Evolutionary conservation across 2,113 vertebrate species (phyloP).

Genomic region (Glareola pratincola): DNA sequence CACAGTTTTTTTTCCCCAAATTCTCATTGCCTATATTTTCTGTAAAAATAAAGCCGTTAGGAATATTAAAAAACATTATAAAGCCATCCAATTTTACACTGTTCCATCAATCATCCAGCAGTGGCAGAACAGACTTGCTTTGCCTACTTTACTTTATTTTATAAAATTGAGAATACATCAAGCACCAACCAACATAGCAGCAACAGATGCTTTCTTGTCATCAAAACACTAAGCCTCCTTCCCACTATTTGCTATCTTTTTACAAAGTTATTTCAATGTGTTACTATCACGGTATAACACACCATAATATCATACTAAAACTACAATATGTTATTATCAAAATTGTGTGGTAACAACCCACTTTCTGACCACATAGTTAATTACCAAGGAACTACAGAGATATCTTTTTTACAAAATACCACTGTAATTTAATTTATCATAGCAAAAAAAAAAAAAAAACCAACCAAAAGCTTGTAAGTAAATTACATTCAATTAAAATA

Average conservation of each 20-base stretch:
- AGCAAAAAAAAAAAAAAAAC: not conserved
- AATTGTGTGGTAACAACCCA: not conserved
- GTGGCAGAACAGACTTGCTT: not conserved
- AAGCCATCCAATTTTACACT: not conserved
- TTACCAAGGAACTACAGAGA: not conserved
- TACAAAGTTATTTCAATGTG: not conserved
- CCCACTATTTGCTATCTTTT: not conserved
- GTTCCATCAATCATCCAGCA: not conserved
- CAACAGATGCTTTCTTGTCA: not conserved
- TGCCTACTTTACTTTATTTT: not conserved
- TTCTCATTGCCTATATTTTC: not conserved
- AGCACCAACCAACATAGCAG: not conserved
- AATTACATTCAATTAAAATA: constrained; percentile 35
- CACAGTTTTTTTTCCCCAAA: not conserved
- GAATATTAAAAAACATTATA: not conserved
- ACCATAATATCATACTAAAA: not conserved
- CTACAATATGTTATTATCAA: not conserved
- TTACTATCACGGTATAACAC: not conserved
- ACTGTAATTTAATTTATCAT: not conserved
- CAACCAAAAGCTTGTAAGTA: not conserved
- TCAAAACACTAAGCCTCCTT: not conserved
- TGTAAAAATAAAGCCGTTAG: constrained; percentile 31
- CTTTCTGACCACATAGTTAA: not conserved
- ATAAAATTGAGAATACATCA: not conserved
- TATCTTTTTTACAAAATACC: not conserved